Percentiles rank a stretch among this genome's conserved stretches.
phyloP scores from a whole-genome alignment of 2,888 invertebrate genomes.

The Lepidonotus clava region DNA sequence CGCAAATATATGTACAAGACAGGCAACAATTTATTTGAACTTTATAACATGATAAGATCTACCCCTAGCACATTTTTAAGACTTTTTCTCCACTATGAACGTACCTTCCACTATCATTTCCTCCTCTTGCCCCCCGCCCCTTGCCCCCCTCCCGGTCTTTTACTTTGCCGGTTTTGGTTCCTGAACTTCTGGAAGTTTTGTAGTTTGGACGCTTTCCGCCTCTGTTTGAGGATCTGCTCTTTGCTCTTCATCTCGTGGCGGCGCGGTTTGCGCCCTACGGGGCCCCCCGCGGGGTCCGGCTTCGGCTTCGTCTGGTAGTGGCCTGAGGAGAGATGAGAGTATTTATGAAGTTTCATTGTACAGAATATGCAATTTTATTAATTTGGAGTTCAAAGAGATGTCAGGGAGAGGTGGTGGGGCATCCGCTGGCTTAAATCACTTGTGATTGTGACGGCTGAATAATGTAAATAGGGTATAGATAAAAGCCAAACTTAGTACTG shows the following conservation, averaged over 20 bases:
- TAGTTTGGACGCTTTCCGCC: conserved; percentile 73
- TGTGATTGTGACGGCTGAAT: background rate
- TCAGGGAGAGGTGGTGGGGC: too few relatives aligned
- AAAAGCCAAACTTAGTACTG: background rate
- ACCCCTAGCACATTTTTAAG: too few relatives aligned
- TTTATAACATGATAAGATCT: too few relatives aligned
- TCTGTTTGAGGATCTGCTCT: conserved; percentile 83
- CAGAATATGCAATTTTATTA: background rate
- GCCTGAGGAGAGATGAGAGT: conserved; percentile 3
- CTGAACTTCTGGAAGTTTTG: conserved; percentile 72
- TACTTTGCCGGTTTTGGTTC: background rate
- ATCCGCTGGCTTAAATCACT: too few relatives aligned
- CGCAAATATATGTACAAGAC: too few relatives aligned
- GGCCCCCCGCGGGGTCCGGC: conserved; percentile 58
- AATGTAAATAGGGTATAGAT: background rate
- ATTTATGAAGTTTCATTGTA: background rate
- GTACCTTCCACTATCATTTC: too few relatives aligned
- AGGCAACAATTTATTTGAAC: too few relatives aligned
- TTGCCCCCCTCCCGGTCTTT: background rate
- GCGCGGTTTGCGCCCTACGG: conserved; percentile 55
- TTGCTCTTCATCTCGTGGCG: conserved; percentile 83
- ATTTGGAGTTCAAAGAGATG: background rate
- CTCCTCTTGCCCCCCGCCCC: background rate
- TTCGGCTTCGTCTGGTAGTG: conserved; percentile 68
- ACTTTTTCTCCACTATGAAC: too few relatives aligned